phyloP scores from a whole-genome alignment of 1,140 invertebrate genomes.

The Hycleus cichorii region DNA sequence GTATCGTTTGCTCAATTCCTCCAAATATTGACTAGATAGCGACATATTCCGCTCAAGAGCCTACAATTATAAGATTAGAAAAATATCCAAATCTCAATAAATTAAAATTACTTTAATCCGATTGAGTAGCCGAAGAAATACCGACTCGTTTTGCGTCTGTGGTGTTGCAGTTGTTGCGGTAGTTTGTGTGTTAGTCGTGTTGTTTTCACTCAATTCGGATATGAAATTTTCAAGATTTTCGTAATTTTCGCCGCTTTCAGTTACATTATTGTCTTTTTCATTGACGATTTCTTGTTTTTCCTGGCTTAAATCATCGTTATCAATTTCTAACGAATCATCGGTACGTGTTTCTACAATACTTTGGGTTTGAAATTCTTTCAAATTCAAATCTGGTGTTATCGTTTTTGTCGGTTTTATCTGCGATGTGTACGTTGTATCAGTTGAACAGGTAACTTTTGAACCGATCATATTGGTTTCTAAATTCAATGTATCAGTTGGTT shows the following conservation, averaged over 20 bases:
- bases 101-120: constrained; percentile 71
- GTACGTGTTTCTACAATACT: not conserved
- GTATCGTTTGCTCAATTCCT: constrained; percentile 88
- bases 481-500: not conserved
- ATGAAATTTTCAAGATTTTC: constrained; percentile 42
- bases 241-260: constrained; percentile 16
- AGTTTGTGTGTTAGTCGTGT: constrained; percentile 7
- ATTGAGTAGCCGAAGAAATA: constrained; percentile 90
- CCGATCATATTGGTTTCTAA: not conserved
- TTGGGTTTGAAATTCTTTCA: not conserved
- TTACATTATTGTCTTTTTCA: constrained; percentile 26
- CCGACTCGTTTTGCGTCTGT: constrained; percentile 80
- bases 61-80: constrained; percentile 42
- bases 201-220: constrained; percentile 28
- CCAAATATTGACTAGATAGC: constrained; percentile 88
- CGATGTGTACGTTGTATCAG: constrained; percentile 5
- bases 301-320: not conserved
- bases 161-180: constrained; percentile 37
- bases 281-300: constrained; percentile 1
- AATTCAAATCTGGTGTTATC: constrained; percentile 18
- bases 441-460: constrained; percentile 6
- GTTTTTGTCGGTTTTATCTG: constrained; percentile 42
- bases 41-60: constrained; percentile 94
- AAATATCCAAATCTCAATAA: constrained; percentile 17
- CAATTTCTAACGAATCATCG: not conserved